Evolutionary conservation across 2,113 vertebrate genomes (phyloP).

Genomic region (Cyprinodon brontotheroides): DNA sequence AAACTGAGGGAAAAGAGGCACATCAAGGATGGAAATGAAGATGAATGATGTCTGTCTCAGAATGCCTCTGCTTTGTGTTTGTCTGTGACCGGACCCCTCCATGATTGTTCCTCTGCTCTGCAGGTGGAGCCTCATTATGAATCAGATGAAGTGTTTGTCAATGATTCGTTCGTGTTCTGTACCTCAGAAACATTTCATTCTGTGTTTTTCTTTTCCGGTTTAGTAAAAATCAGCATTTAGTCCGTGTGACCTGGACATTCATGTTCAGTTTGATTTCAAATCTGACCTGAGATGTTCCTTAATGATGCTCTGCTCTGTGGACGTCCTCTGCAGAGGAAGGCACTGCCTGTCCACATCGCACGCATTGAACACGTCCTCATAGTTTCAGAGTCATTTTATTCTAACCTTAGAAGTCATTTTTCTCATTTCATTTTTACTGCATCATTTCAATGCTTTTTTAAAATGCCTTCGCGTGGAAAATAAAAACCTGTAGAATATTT

Average conservation of each 20-base stretch:
- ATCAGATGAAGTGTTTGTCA: slow-evolving; percentile 17
- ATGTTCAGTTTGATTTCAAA: slow-evolving; percentile 10
- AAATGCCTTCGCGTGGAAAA: slow-evolving; percentile 8
- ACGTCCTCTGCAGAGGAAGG: not conserved
- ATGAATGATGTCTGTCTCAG: slow-evolving; percentile 46
- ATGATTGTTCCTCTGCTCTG: slow-evolving; percentile 8
- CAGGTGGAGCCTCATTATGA: slow-evolving; percentile 33
- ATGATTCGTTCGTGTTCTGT: slow-evolving; percentile 21
- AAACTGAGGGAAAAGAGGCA: slow-evolving; percentile 28
- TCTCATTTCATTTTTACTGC: not conserved
- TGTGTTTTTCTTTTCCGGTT: not conserved
- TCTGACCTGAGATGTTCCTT: not conserved
- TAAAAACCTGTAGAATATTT: not conserved
- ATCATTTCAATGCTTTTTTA: slow-evolving; percentile 7
- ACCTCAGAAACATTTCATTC: not conserved
- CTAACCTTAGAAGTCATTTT: not conserved
- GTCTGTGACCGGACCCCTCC: slow-evolving; percentile 6
- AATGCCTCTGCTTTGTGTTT: slow-evolving; percentile 52
- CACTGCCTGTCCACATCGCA: not conserved
- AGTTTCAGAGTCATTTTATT: not conserved
- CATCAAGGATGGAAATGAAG: slow-evolving; percentile 28
- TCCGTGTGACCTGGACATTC: not conserved
- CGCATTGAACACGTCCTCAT: not conserved
- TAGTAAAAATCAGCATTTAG: no score
- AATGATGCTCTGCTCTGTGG: not conserved